Evolutionary conservation across 1,140 invertebrate genomes (phyloP).

Genomic region (Panagrolaimus sp.): DNA sequence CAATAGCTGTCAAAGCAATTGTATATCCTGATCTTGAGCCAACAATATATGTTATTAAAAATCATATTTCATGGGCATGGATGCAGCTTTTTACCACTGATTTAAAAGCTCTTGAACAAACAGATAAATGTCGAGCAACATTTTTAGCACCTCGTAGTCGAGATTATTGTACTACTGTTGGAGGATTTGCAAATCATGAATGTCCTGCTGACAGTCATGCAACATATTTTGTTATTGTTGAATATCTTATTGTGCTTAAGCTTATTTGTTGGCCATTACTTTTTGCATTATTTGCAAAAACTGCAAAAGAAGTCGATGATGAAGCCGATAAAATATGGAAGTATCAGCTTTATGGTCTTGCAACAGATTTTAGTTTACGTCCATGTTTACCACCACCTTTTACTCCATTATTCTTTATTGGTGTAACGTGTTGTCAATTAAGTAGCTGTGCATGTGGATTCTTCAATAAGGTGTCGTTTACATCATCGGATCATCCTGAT

Average conservation of each 20-base stretch:
- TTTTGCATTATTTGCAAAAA: slow-evolving; percentile 53
- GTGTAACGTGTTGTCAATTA: slow-evolving; percentile 25
- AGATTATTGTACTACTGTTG: slow-evolving; percentile 25
- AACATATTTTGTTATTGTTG: slow-evolving; percentile 36
- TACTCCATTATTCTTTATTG: slow-evolving; percentile 43
- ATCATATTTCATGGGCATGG: slow-evolving; percentile 44
- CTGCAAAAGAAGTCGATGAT: slow-evolving; percentile 53
- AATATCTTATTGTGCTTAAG: slow-evolving; percentile 52
- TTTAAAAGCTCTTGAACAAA: slow-evolving; percentile 37
- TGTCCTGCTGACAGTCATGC: slow-evolving; percentile 43
- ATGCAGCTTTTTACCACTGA: slow-evolving; percentile 52
- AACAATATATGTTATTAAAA: slow-evolving; percentile 14
- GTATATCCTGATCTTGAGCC: slow-evolving; percentile 43
- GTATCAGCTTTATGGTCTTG: slow-evolving; percentile 50
- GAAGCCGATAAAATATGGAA: slow-evolving; percentile 55
- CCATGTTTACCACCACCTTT: slow-evolving; percentile 53
- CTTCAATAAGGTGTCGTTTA: slow-evolving; percentile 6
- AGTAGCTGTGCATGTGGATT: slow-evolving; percentile 17
- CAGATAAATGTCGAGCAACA: slow-evolving; percentile 35
- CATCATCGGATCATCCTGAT: slow-evolving; percentile 20
- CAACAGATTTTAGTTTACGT: slow-evolving; percentile 44
- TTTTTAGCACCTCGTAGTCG: slow-evolving; percentile 28
- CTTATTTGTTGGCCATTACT: slow-evolving; percentile 50
- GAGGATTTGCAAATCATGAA: slow-evolving; percentile 35
- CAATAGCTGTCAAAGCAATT: slow-evolving; percentile 49